These are phyloP conservation scores for Phoebastria nigripes DNA, from an alignment of 2,797 vertebrate genomes.

Conservation along the genomic window DNA sequence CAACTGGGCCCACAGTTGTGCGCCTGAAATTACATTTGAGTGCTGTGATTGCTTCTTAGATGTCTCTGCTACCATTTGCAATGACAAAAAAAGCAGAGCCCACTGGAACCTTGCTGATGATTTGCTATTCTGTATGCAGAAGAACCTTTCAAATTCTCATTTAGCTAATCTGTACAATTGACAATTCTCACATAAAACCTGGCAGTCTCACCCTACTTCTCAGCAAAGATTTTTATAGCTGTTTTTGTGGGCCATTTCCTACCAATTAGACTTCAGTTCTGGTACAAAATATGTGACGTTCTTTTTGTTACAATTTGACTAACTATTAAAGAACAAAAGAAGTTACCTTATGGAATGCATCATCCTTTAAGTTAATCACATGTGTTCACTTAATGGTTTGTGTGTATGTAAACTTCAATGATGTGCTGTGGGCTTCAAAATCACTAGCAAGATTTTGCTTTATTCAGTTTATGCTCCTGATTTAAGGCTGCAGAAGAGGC, in stretches of 20 bases:
- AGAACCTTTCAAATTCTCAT: slow-evolving; percentile 9
- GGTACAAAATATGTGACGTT: background rate
- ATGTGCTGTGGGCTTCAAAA: background rate
- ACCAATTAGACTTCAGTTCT: background rate
- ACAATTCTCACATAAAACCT: slow-evolving; percentile 5
- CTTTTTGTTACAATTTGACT: background rate
- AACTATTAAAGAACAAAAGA: background rate
- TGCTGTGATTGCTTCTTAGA: background rate
- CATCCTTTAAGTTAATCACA: background rate
- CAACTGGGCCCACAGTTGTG: background rate
- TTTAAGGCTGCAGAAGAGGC: background rate
- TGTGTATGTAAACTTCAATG: background rate
- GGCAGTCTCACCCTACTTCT: background rate
- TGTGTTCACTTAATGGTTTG: background rate
- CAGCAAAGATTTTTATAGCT: background rate
- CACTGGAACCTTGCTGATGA: background rate
- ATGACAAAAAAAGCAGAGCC: background rate
- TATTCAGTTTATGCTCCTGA: background rate
- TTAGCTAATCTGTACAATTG: background rate
- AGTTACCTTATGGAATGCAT: background rate
- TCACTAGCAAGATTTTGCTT: background rate
- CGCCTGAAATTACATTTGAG: background rate
- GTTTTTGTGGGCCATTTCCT: background rate
- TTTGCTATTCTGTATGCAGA: background rate
- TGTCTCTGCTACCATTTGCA: background rate